Evolutionary conservation across 2,888 invertebrate species (phyloP), one percentile per base, ranked within the genome.

Genomic region (Phalera bucephala): DNA sequence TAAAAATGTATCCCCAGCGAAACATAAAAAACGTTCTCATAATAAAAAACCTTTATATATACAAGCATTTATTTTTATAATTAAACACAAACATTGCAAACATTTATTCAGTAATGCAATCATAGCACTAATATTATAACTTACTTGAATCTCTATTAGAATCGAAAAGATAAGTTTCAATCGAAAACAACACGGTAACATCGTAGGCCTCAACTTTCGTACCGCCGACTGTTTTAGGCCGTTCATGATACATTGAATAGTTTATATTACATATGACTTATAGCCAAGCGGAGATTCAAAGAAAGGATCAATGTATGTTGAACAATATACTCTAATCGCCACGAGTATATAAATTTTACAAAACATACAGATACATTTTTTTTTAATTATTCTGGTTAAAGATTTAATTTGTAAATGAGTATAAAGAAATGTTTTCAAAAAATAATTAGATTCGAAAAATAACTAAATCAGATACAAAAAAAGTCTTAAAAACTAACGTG

Each of bases 1-100:
- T n/a, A n/a, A n/a, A n/a, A n/a, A n/a, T n/a, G n/a, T n/a, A n/a
- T n/a, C n/a, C n/a, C n/a, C n/a, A n/a, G n/a, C n/a, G n/a, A n/a
- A n/a, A n/a, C n/a, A n/a, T n/a, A n/a, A n/a, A n/a, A n/a, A n/a
- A n/a, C n/a, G n/a, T n/a, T n/a, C n/a, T n/a, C n/a, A n/a, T n/a
- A 48, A 41, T 45, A 41, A 58, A 47, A 50, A 52, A 48, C 45
- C 41, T 20, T 33, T 5, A 8, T 87, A 88, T 89, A 83, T 87
- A 89, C 86, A 88, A 89, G 88, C 88, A 75, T 89, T 87, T 88
- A 88, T 87, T 86, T 81, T 81, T 77, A 80, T 83, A 87, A 84
- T 82, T 75, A 80, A 88, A 87, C 85, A 83, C 77, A 89, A 88
- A 84, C 49, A 53, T 80, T 84, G 88, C 87, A 83, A 84, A 88